Evolutionary conservation across 1,140 invertebrate species (phyloP).

Genomic region (Zaprionus taronus): DNA sequence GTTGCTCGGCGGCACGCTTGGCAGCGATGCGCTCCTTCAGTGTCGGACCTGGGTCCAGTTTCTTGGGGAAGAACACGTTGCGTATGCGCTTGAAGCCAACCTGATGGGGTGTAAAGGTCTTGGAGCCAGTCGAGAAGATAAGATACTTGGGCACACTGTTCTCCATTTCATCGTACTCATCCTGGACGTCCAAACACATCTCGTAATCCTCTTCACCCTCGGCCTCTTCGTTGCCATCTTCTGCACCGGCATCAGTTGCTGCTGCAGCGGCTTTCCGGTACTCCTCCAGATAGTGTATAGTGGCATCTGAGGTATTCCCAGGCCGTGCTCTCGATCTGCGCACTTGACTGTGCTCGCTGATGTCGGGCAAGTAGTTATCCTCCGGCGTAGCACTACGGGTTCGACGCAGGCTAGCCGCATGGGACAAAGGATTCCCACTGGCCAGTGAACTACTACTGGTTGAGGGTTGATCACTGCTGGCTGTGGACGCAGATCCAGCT

Average conservation of each 20-base stretch:
- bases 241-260: conserved; percentile 17
- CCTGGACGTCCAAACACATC: conserved; percentile 45
- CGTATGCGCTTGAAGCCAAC: conserved; percentile 93
- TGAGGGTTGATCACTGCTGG: conserved; percentile 13
- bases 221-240: conserved; percentile 43
- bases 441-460: conserved; percentile 26
- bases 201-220: conserved; percentile 73
- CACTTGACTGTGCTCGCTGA: conserved; percentile 52
- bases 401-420: conserved; percentile 59
- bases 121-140: conserved; percentile 93
- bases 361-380: conserved; percentile 68
- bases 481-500: background rate
- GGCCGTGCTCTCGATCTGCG: conserved; percentile 44
- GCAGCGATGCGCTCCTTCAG: conserved; percentile 88
- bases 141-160: conserved; percentile 88
- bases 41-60: conserved; percentile 89
- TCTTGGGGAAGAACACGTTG: conserved; percentile 89
- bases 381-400: conserved; percentile 62
- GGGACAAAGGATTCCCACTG: conserved; percentile 65
- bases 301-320: conserved; percentile 52
- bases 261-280: conserved; percentile 57
- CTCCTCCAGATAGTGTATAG: conserved; percentile 73
- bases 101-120: conserved; percentile 95
- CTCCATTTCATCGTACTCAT: conserved; percentile 85
- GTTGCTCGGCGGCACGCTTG: conserved; percentile 85